A percentile compares a stretch with the other conserved stretches of the same genome.
phyloP scores from a whole-genome alignment of 2,888 invertebrate species.

The Xanthia togata region DNA sequence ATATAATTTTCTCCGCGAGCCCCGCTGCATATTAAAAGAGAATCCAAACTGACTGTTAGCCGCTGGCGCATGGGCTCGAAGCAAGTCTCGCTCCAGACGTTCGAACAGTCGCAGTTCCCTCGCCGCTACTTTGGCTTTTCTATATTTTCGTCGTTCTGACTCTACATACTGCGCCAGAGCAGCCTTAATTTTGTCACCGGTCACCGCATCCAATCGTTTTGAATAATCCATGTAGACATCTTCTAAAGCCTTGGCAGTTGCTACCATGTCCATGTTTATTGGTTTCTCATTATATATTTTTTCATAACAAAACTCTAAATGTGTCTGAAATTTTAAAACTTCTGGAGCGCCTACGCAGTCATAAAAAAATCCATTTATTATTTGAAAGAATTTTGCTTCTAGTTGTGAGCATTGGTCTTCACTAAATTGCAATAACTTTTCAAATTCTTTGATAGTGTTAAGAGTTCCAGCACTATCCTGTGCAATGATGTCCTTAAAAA shows the following conservation, averaged over 20 bases:
- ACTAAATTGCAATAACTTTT: conserved; percentile 79
- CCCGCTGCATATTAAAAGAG: conserved; percentile 27
- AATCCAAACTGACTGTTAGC: conserved; percentile 29
- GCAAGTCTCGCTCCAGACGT: conserved; percentile 84
- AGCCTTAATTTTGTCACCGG: conserved; percentile 86
- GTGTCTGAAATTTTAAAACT: conserved; percentile 90
- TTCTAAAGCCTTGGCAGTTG: conserved; percentile 91
- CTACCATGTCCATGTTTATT: conserved; percentile 88
- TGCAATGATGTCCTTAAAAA: conserved; percentile 82
- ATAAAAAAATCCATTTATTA: conserved; percentile 90
- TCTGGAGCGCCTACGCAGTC: conserved; percentile 89
- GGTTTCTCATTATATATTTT: conserved; percentile 90
- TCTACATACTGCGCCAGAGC: conserved; percentile 89
- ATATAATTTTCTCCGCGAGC: conserved; percentile 45
- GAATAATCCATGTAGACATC: conserved; percentile 87
- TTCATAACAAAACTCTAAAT: conserved; percentile 92
- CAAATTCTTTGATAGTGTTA: conserved; percentile 76
- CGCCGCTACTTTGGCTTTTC: conserved; percentile 89
- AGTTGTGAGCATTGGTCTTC: conserved; percentile 88
- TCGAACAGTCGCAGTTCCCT: conserved; percentile 89
- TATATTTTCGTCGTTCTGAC: conserved; percentile 87
- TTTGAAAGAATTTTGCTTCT: conserved; percentile 88
- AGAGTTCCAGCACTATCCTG: conserved; percentile 75
- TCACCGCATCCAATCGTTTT: conserved; percentile 89
- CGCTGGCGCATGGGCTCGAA: conserved; percentile 80